Percentiles rank a stretch among this genome's conserved stretches.
phyloP scores from a whole-genome alignment of 2,113 vertebrate species.

The Bufo gargarizans region DNA sequence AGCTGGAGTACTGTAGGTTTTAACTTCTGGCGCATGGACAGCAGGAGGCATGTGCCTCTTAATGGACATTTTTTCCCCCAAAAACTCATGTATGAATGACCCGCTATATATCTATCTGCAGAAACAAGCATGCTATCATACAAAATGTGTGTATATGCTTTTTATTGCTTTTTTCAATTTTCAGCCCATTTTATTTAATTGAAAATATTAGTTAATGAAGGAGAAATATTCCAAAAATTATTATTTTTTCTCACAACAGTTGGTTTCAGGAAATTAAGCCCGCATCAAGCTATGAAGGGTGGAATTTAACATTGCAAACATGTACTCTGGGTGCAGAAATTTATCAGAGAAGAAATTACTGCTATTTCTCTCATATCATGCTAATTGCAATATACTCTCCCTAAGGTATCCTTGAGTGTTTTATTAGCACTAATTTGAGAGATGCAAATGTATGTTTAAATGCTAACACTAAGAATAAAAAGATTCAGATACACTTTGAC shows the following conservation, averaged over 20 bases:
- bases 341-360: slow-evolving; percentile 52
- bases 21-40: too few relatives aligned
- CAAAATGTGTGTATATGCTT: background rate
- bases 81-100: too few relatives aligned
- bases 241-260: slow-evolving; percentile 43
- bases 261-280: slow-evolving; percentile 27
- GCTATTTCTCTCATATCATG: slow-evolving; percentile 56
- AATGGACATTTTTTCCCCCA: too few relatives aligned
- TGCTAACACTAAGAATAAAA: slow-evolving; percentile 72
- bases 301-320: slow-evolving; percentile 54
- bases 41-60: too few relatives aligned
- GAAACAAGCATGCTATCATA: background rate
- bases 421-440: slow-evolving; percentile 63
- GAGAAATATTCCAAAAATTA: slow-evolving; percentile 10
- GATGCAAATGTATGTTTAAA: slow-evolving; percentile 74
- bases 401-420: slow-evolving; percentile 65
- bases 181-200: slow-evolving; percentile 1
- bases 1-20: too few relatives aligned
- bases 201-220: slow-evolving; percentile 18
- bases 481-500: slow-evolving; percentile 70
- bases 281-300: slow-evolving; percentile 29
- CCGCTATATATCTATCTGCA: too few relatives aligned
- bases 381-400: slow-evolving; percentile 62
- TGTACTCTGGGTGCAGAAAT: slow-evolving; percentile 50
- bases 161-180: background rate